Conservation (phyloP, 2,113 vertebrate genomes). For the Chamaetylas fuelleborni region DNA sequence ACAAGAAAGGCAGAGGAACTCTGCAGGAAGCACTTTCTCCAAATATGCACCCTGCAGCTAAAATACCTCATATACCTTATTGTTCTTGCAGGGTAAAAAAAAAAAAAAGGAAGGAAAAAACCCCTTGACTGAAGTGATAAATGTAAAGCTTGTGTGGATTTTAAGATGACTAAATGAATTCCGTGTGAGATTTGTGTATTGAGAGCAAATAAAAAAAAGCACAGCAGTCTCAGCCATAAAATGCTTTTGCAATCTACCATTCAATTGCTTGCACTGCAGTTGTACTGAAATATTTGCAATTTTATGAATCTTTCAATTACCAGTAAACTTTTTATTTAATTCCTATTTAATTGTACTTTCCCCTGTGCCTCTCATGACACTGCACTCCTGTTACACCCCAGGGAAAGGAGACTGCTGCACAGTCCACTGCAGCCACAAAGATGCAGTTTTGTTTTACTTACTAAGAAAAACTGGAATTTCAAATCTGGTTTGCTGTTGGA, state of each 20-base stretch:
- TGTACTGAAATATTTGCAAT: background rate
- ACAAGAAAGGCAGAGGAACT: conserved; percentile 68
- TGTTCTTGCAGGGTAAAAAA: background rate
- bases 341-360: background rate
- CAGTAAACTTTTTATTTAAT: background rate
- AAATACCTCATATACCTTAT: conserved; percentile 72
- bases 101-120: background rate
- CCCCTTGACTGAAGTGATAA: conserved; percentile 58
- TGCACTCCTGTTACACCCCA: background rate
- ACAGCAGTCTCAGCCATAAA: background rate
- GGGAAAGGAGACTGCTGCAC: background rate
- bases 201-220: background rate
- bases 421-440: background rate
- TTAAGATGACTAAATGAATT: conserved; percentile 58
- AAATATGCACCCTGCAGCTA: conserved; percentile 73
- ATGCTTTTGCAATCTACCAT: background rate
- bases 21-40: conserved; percentile 69
- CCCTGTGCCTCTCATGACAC: background rate
- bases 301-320: background rate
- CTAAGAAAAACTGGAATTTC: conserved; percentile 20
- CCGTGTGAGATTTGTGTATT: background rate
- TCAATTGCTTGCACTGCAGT: background rate
- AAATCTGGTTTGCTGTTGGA: conserved; percentile 51
- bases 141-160: conserved; percentile 61
- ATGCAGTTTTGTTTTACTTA: background rate